Conservation (phyloP, 1,140 invertebrate species). For the Araneus ventricosus region DNA sequence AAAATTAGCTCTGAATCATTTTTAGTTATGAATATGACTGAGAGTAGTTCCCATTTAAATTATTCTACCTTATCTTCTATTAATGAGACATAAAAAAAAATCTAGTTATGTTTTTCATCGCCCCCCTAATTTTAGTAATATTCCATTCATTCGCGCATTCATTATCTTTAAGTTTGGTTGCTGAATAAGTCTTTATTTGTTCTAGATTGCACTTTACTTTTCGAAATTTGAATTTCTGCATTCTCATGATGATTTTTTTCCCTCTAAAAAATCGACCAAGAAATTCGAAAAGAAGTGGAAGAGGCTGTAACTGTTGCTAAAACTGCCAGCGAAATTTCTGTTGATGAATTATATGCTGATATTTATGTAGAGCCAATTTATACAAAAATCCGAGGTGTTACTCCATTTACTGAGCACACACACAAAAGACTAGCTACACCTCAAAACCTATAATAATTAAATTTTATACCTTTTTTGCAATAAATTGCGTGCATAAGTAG, state of each 20-base stretch:
- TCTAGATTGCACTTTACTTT: neutral
- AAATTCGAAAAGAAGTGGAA: constrained; percentile 90
- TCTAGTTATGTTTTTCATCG: no score
- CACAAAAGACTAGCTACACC: constrained; percentile 83
- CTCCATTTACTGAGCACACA: constrained; percentile 82
- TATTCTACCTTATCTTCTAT: no score
- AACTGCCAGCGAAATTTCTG: constrained; percentile 88
- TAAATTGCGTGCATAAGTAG: no score
- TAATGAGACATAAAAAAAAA: no score
- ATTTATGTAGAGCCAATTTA: constrained; percentile 89
- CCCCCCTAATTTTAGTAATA: no score
- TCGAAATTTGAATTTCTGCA: neutral
- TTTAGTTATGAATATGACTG: no score
- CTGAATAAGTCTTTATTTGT: neutral
- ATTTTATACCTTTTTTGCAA: constrained; percentile 19
- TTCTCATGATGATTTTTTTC: constrained; percentile 26
- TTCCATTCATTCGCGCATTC: no score
- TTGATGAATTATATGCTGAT: constrained; percentile 92
- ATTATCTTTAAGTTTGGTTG: neutral
- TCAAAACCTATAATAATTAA: constrained; percentile 79
- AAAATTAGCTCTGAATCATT: no score
- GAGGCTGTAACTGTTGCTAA: constrained; percentile 90
- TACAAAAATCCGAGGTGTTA: constrained; percentile 84
- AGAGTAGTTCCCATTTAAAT: no score
- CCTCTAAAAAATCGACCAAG: constrained; percentile 89